Evolutionary conservation across 2,113 vertebrate species (phyloP).

Genomic region (Turnix velox): DNA sequence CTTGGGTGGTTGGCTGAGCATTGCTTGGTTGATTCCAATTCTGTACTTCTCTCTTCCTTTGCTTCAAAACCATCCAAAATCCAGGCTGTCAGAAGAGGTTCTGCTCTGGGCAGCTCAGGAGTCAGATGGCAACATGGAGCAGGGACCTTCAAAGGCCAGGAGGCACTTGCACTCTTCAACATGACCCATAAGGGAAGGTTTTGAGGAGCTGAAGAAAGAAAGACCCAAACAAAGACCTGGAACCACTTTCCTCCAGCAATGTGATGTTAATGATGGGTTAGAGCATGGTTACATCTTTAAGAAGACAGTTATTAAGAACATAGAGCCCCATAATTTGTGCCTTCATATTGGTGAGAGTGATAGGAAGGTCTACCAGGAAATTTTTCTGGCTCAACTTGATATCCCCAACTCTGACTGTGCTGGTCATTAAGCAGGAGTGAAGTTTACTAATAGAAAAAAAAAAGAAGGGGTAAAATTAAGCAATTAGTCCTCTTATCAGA

Average conservation of each 20-base stretch:
- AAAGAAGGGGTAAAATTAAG: background rate
- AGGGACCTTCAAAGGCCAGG: background rate
- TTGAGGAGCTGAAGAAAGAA: background rate
- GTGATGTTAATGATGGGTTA: background rate
- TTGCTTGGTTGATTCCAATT: background rate
- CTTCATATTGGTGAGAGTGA: background rate
- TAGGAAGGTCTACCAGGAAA: background rate
- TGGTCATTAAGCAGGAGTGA: background rate
- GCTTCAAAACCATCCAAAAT: background rate
- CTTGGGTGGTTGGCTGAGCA: background rate
- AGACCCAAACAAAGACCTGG: accelerated
- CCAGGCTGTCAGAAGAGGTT: background rate
- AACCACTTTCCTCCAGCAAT: background rate
- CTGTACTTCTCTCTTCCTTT: background rate
- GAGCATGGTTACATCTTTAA: background rate
- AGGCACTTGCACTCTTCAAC: background rate
- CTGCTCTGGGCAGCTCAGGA: background rate
- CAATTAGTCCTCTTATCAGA: background rate
- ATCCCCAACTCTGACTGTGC: background rate
- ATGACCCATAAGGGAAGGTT: background rate
- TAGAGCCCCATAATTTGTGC: accelerated
- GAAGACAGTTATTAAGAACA: background rate
- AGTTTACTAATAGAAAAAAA: background rate
- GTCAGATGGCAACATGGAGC: background rate
- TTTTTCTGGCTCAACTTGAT: background rate